Percentiles rank a stretch among this genome's conserved stretches.
phyloP scores from a whole-genome alignment of 2,797 vertebrate species.

The Octomys mimax region DNA sequence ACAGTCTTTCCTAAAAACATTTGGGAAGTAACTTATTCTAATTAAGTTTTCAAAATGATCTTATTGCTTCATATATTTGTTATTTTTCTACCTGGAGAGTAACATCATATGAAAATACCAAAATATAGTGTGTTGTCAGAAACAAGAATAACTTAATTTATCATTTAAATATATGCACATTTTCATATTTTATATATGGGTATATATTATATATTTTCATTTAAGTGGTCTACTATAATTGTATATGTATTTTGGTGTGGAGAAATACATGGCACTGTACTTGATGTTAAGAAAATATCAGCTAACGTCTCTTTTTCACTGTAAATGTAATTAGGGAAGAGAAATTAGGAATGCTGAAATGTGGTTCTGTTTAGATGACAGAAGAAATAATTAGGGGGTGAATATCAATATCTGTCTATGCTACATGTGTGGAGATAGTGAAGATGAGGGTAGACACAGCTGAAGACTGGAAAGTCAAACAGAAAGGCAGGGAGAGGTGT shows the following conservation, averaged over 20 bases:
- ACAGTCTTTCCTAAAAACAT: constrained; percentile 3
- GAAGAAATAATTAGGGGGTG: neutral
- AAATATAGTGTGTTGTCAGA: neutral
- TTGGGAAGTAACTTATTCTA: constrained; percentile 56
- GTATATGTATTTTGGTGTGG: neutral
- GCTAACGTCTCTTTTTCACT: constrained; percentile 24
- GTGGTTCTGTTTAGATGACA: neutral
- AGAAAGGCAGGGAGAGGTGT: neutral
- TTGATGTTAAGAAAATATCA: neutral
- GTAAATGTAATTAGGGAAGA: neutral
- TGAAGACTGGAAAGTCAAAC: neutral
- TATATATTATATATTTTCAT: neutral
- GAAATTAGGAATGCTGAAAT: neutral
- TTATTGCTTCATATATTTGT: neutral
- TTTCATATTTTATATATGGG: neutral
- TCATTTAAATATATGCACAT: constrained; percentile 25
- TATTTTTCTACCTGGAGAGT: neutral
- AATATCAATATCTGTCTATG: neutral
- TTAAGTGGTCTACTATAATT: neutral
- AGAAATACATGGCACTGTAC: neutral
- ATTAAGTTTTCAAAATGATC: neutral
- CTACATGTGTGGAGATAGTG: neutral
- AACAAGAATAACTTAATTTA: neutral
- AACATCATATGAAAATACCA: constrained; percentile 20
- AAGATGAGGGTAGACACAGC: neutral